Evolutionary conservation across 2,113 vertebrate species (phyloP).

Genomic region (Mesoclemmys tuberculata): DNA sequence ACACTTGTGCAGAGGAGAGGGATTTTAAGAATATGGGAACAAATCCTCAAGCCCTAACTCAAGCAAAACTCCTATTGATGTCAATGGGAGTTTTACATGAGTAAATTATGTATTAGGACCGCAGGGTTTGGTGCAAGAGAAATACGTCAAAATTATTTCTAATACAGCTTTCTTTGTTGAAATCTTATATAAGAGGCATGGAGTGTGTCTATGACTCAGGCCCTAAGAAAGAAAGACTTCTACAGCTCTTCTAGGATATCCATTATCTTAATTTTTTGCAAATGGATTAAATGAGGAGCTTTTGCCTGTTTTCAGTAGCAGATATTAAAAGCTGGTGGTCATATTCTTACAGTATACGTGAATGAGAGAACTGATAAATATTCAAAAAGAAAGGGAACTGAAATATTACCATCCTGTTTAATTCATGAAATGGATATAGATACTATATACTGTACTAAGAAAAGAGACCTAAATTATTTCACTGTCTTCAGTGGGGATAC

Average conservation of each 20-base stretch:
- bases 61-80: not conserved
- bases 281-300: slow-evolving; percentile 22
- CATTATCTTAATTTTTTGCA: slow-evolving; percentile 17
- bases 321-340: slow-evolving; percentile 44
- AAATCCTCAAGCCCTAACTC: not conserved
- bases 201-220: not conserved
- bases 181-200: slow-evolving; percentile 28
- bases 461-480: slow-evolving; percentile 35
- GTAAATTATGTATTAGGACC: not conserved
- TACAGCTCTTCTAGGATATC: not conserved
- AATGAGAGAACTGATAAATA: slow-evolving; percentile 24
- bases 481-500: not conserved
- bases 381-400: slow-evolving; percentile 49
- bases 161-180: slow-evolving; percentile 10
- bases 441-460: not conserved
- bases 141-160: slow-evolving; percentile 36
- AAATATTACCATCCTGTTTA: slow-evolving; percentile 59
- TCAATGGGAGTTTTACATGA: not conserved
- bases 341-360: slow-evolving; percentile 18
- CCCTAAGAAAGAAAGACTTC: slow-evolving; percentile 36
- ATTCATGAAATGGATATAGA: slow-evolving; percentile 51
- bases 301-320: slow-evolving; percentile 38
- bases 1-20: not conserved
- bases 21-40: not conserved
- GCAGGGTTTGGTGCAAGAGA: not conserved